Base-by-base conservation (phyloP, 2,888 invertebrate species). In the Serrognathus titanus region DNA sequence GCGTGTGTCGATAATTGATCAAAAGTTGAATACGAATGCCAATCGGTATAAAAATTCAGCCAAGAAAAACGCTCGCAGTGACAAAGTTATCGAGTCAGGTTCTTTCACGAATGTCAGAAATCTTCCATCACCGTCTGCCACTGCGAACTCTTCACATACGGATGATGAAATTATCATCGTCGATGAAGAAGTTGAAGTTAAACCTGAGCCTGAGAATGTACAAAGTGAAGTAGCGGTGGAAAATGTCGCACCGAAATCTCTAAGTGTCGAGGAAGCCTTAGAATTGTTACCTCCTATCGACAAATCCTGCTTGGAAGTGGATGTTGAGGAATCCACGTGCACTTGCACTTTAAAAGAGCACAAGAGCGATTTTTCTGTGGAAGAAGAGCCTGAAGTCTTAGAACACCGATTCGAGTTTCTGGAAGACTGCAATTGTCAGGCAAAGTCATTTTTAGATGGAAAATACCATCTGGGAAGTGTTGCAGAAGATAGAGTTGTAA, bases 241-340 rank as follows among this genome's bases (percentile, higher is more conserved):
- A 13, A 51, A 54, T 45, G 50, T 43, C 46, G 46, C 63, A 50
- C 68, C 67, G 8, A 67, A 67, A 46, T 75, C 79, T 39, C 66
- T 82, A 60, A 80, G 81, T 10, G 80, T 83, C 13, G 83, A 84
- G 65, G 84, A 84, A 60, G 86, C 88, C 56, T 77, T 87, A 65
- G 80, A 84, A 20, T 80, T 82, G 68, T 79, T 90, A 67, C 89
- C 89, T 47, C 86, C 88, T 1, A 73, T 90, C 51, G 84, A 88
- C 73, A 55, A 45, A 9, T 49, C 56, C 8, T 53, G 60, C 40
- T 46, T 60, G 13, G 63, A 66, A 1, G 59, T 61, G 7, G 56
- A 55, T 24, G 37, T 24, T 12, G 51, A 55, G 8, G 67, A 67
- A 7, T 64, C 66, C 12, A 51, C 51, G n/a, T 77, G 77, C 55